Base-by-base conservation (phyloP, 2,113 vertebrate genomes). In the Oenanthe melanoleuca region DNA sequence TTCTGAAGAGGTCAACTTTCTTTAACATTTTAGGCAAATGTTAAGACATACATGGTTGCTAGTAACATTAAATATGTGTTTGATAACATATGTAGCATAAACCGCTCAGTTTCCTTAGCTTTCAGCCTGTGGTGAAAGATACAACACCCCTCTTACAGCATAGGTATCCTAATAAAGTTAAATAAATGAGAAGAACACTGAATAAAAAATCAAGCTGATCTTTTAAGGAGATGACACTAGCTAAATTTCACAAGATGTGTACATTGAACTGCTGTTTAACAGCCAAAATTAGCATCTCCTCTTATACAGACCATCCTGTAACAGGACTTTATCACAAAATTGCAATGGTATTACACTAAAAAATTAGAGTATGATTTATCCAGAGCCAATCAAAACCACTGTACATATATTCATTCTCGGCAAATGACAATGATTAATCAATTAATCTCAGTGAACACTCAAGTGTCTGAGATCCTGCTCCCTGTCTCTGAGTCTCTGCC, bases 261-360 rank as follows among this genome's bases (percentile, higher is more conserved):
- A 79, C 40, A 29, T 0, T 20, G 26, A 91, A 47, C 37, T 59
- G 26, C 33, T 25, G 12, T 34, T 94, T 50, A 70, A 38, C 16
- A 81, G 77, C n/a, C 64, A 47, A 67, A 75, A 84, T 61, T 31
- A 77, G 60, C 64, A 86, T 6, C 72, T 88, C 23, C 37, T 78
- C 69, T 60, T 71, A 44, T 28, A 64, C 40, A 8, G 8, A 40
- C 22, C 57, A 64, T 70, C 52, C 44, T 47, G 17, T 33, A 75
- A 45, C 42, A 34, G 57, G 28, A 31, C 33, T 87, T 85, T 9
- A 80, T 29, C 72, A 65, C 31, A 29, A n/a, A 83, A 90, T 6
- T 28, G 34, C 74, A 73, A 28, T 2, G 17, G 34, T 57, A 66
- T 37, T 72, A 56, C 2, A 21, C 56, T 44, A 55, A 0, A 0